Evolutionary conservation across 2,797 vertebrate genomes (phyloP).

Genomic region (Eulemur coronatus): DNA sequence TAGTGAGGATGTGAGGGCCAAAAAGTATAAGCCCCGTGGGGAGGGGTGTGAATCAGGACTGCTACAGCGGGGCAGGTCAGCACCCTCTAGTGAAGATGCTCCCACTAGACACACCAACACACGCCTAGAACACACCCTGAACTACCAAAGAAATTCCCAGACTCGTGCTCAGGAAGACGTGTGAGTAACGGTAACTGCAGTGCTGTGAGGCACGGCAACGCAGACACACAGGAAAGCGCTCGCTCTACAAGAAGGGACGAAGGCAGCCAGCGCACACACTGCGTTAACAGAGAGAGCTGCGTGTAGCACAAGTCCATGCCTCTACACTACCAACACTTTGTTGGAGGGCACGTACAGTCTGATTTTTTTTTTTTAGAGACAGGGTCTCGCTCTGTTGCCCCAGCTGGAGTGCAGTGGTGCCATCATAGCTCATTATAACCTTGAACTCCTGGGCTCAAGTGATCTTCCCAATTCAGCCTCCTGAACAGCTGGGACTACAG

Average conservation of each 20-base stretch:
- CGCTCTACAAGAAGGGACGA: no score
- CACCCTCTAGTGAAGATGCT: background rate
- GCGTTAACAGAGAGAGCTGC: background rate
- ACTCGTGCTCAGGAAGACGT: background rate
- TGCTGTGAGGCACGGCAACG: background rate
- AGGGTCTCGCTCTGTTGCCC: background rate
- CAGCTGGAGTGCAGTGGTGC: background rate
- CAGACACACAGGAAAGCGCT: background rate
- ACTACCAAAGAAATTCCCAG: background rate
- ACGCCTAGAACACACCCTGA: background rate
- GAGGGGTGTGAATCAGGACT: background rate
- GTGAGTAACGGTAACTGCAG: background rate
- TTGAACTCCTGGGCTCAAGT: background rate
- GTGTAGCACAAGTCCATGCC: background rate
- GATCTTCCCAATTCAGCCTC: background rate
- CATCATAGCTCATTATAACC: background rate
- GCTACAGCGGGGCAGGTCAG: background rate
- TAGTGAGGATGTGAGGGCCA: no score
- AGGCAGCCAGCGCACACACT: accelerated
- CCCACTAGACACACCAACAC: background rate
- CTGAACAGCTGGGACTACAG: background rate
- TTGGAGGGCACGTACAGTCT: background rate
- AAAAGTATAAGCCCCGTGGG: background rate
- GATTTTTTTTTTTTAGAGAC: no score
- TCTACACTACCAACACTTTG: background rate